Evolutionary conservation across 2,113 vertebrate species (phyloP).

Genomic region (Riparia riparia): DNA sequence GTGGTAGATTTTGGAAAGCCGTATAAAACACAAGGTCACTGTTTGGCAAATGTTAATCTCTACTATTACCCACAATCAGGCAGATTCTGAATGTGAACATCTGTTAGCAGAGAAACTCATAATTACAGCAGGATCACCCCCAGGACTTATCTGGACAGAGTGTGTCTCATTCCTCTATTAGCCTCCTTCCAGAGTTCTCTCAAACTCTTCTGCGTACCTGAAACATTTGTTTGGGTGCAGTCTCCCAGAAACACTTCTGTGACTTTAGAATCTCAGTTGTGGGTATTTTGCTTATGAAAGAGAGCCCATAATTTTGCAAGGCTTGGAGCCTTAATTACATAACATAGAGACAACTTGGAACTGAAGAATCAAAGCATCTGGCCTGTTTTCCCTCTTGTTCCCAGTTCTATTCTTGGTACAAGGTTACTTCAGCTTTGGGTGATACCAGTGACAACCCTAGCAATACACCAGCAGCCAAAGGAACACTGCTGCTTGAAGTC

Average conservation of each 20-base stretch:
- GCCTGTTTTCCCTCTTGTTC: background rate
- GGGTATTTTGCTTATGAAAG: background rate
- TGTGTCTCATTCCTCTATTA: background rate
- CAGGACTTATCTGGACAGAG: background rate
- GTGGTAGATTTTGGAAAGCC: slow-evolving; percentile 29
- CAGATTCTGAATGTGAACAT: background rate
- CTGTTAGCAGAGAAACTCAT: background rate
- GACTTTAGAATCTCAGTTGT: background rate
- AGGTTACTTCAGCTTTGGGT: background rate
- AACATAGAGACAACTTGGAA: background rate
- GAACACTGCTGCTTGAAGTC: background rate
- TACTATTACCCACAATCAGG: background rate
- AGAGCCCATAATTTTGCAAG: background rate
- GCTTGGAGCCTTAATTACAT: background rate
- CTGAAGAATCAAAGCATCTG: background rate
- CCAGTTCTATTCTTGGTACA: background rate
- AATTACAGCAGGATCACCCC: background rate
- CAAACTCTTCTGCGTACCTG: background rate
- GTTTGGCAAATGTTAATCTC: background rate
- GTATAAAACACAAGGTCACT: background rate
- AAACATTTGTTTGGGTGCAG: background rate
- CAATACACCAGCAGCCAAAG: background rate
- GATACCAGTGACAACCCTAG: background rate
- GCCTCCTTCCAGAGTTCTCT: background rate
- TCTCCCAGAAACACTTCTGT: background rate